These are phyloP conservation scores for Hydrochoerus hydrochaeris DNA, from an alignment of 2,113 vertebrate species.

Conservation along the genomic window DNA sequence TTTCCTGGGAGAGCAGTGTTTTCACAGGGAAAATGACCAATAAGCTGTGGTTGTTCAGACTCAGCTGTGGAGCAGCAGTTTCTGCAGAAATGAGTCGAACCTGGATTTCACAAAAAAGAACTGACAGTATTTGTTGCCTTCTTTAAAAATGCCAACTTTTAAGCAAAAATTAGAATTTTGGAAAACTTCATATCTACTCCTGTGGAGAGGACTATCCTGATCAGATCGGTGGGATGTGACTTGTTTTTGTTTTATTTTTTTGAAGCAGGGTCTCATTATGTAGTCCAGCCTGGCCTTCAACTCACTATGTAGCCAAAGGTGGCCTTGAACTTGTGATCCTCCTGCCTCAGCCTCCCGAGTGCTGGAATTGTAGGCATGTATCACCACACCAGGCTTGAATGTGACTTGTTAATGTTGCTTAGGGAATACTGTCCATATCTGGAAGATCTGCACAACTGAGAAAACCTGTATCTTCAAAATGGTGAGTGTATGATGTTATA, in stretches of 20 bases:
- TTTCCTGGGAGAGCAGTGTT: not conserved
- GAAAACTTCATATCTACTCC: not conserved
- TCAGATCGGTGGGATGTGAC: not conserved
- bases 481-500: not conserved
- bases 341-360: not conserved
- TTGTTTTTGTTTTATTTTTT: not conserved
- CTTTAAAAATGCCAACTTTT: not conserved
- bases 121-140: not conserved
- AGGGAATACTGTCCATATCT: not conserved
- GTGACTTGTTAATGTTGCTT: not conserved
- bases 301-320: too few species aligned
- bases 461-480: not conserved
- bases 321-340: not conserved
- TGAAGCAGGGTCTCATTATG: not conserved
- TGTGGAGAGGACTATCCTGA: not conserved
- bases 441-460: not conserved
- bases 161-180: conserved; percentile 14
- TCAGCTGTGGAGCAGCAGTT: too few species aligned
- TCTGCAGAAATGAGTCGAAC: not conserved
- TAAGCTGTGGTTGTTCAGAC: not conserved
- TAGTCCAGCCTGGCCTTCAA: not conserved
- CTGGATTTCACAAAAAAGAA: not conserved
- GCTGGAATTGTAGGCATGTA: not conserved
- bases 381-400: not conserved
- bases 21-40: not conserved